phyloP scores from a whole-genome alignment of 1,140 invertebrate genomes.

The Trachymyrmex cornetzi region DNA sequence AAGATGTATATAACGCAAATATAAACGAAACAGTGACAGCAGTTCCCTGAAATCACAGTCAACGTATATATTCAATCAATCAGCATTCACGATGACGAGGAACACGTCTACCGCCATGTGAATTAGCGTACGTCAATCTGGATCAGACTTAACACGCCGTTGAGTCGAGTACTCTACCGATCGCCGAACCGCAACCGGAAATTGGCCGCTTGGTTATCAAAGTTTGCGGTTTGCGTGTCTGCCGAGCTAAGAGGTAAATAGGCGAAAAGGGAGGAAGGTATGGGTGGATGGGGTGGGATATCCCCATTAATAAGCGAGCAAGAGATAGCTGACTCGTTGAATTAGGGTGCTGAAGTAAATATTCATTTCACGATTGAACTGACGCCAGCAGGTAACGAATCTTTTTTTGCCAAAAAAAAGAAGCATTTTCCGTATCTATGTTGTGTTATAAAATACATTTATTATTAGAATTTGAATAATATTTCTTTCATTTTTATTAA shows the following conservation, averaged over 20 bases:
- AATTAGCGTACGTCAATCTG: constrained; percentile 75
- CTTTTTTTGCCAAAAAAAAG: not conserved
- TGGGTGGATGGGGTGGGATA: constrained; percentile 78
- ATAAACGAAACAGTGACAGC: constrained; percentile 1
- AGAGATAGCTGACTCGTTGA: constrained; percentile 79
- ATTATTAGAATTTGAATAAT: not conserved
- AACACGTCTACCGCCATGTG: constrained; percentile 49
- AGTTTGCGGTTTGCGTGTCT: constrained; percentile 87
- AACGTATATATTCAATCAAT: constrained; percentile 53
- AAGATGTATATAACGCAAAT: not conserved
- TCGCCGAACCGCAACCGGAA: constrained; percentile 86
- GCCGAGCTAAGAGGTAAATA: constrained; percentile 64
- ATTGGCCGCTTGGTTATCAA: constrained; percentile 87
- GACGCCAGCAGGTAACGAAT: constrained; percentile 30
- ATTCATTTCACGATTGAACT: constrained; percentile 85
- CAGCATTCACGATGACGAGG: constrained; percentile 53
- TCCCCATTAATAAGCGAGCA: constrained; percentile 86
- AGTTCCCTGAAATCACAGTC: not conserved
- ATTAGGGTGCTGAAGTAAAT: constrained; percentile 85
- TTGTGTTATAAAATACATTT: not conserved
- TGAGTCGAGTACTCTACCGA: constrained; percentile 80
- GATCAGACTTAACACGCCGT: constrained; percentile 72
- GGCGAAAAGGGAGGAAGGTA: constrained; percentile 62
- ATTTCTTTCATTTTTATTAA: not conserved
- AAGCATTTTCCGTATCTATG: not conserved